Conservation (phyloP, 1,140 invertebrate genomes). For the Bicyclus anynana region DNA sequence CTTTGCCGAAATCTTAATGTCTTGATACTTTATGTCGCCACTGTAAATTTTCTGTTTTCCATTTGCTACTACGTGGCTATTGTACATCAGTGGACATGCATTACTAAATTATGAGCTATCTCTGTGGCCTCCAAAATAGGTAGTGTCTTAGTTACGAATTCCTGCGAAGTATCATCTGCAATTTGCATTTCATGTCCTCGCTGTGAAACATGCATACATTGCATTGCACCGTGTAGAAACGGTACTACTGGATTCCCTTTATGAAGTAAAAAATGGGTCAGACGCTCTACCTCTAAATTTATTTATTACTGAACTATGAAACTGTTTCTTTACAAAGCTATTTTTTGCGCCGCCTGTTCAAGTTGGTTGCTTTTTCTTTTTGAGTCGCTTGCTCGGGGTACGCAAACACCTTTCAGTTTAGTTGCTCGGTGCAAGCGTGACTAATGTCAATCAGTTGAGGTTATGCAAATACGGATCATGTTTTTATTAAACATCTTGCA, state of each 20-base stretch:
- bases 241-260: conserved; percentile 22
- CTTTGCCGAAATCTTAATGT: no score
- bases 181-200: conserved; percentile 25
- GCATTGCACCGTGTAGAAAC: conserved; percentile 16
- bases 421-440: no score
- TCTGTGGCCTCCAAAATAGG: conserved; percentile 1
- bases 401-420: no score
- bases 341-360: background rate
- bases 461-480: no score
- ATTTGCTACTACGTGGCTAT: background rate
- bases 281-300: conserved; percentile 15
- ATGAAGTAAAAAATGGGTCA: conserved; percentile 25
- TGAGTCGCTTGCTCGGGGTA: no score
- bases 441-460: no score
- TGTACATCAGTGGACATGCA: background rate
- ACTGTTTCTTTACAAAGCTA: conserved; percentile 14
- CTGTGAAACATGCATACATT: conserved; percentile 18
- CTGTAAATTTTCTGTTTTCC: no score
- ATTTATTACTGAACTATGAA: conserved; percentile 21
- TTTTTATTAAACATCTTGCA: no score
- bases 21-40: no score
- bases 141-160: conserved; percentile 11
- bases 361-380: background rate
- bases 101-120: conserved; percentile 18
- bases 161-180: conserved; percentile 14